Conservation (phyloP, 2,113 vertebrate genomes). For the Oxyura jamaicensis region DNA sequence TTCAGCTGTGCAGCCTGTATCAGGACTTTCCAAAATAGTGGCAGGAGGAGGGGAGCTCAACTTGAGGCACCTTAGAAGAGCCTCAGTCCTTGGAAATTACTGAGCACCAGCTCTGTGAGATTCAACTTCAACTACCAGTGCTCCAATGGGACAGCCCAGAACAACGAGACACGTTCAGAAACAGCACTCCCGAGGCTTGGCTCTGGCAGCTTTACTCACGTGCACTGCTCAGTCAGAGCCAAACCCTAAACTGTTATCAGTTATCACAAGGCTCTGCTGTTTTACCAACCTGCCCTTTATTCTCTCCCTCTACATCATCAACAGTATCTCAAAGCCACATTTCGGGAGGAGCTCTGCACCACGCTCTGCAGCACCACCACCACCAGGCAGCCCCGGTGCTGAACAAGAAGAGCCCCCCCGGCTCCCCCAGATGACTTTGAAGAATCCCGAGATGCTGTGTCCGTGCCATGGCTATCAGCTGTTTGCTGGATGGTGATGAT, state of each 20-base stretch:
- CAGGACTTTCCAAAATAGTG: not conserved
- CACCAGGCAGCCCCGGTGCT: not conserved
- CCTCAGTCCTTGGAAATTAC: not conserved
- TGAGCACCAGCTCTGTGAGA: not conserved
- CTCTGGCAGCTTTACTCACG: not conserved
- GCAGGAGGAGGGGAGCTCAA: not conserved
- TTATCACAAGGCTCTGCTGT: not conserved
- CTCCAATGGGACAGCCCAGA: not conserved
- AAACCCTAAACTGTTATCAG: not conserved
- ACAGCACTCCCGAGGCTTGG: not conserved
- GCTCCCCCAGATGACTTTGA: not conserved
- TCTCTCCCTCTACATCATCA: not conserved
- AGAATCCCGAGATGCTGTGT: fast-evolving
- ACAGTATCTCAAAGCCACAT: not conserved
- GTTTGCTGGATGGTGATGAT: fast-evolving
- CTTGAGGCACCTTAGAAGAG: not conserved
- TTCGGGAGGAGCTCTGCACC: not conserved
- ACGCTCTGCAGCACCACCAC: not conserved
- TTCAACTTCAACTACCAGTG: not conserved
- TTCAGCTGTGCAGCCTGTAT: not conserved
- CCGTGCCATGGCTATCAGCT: not conserved
- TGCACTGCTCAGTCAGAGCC: not conserved
- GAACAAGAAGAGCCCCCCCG: not conserved
- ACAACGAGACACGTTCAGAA: not conserved
- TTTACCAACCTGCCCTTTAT: not conserved